Evolutionary conservation across 1,140 invertebrate species (phyloP), one percentile per base, ranked within the genome.

Genomic region (Pseudachorutes palmiensis): DNA sequence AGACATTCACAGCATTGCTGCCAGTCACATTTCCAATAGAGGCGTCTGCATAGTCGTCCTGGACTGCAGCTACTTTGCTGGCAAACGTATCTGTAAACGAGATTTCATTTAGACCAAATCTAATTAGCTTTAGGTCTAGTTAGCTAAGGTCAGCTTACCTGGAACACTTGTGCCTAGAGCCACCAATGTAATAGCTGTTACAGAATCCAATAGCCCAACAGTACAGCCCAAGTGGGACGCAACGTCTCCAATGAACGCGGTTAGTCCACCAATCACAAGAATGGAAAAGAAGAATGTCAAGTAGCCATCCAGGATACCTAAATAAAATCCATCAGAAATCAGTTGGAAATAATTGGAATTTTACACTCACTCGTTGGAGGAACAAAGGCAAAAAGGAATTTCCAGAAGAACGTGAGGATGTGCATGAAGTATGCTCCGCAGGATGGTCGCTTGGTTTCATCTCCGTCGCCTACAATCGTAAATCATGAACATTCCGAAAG

Each of bases 331-430:
- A 16, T 61, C 31, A 61, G 32, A 12, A 59, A 45, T 16, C 16
- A 57, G n/a, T 24, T 29, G 14, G 5, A 58, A 58, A 58, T 58
- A 58, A 86, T 58, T 58, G 14, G 24, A 58, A 58, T 58, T 12
- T 19, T 3, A 12, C 14, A 14, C 12, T 45, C 82, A 97, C 94
- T 94, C 80, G 97, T 98, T 29, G 97, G 96, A 71, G 97, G 97
- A 63, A 98, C 90, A 78, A 95, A 94, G 55, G 96, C 96, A 79
- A 98, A 99, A 30, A 97, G 78, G 62, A 99, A 80, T 81, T 99
- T 99, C 97, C 96, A 99, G 78, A 97, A 96, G 48, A 99, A 82
- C 12, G 95, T 97, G 49, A 98, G 79, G 75, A 92, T 90, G 80
- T 99, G 96, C 83, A 98, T 88, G 48, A 98, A 83, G 80, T 99